Conservation (phyloP, 2,113 vertebrate species). For the Saguinus imperator region DNA sequence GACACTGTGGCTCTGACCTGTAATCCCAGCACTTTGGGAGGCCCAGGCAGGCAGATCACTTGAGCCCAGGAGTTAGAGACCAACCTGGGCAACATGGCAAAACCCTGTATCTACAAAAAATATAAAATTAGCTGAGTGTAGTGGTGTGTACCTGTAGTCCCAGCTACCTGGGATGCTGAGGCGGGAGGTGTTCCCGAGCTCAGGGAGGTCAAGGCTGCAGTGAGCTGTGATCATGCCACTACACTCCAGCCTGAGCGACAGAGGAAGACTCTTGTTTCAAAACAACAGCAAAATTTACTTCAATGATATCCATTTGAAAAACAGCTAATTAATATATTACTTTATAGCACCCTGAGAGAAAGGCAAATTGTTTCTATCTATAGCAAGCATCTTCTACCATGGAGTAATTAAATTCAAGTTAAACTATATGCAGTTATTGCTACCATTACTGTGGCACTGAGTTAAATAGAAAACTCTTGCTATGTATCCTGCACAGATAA, state of each 20-base stretch:
- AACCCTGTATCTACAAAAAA: neutral
- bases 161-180: neutral
- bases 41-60: neutral
- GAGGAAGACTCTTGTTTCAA: neutral
- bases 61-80: neutral
- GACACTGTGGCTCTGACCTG: neutral
- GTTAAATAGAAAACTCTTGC: slow-evolving; percentile 27
- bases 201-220: neutral
- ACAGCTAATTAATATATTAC: neutral
- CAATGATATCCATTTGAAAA: neutral
- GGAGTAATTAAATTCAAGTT: slow-evolving; percentile 8
- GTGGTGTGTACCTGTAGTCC: neutral
- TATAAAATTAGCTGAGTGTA: neutral
- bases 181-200: neutral
- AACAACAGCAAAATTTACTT: neutral
- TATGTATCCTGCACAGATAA: neutral
- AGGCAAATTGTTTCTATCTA: neutral
- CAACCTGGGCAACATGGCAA: neutral
- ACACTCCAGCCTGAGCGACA: neutral
- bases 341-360: slow-evolving; percentile 24
- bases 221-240: neutral
- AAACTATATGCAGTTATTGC: neutral
- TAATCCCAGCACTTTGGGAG: neutral
- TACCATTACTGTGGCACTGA: neutral
- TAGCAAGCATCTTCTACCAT: neutral